These are phyloP conservation scores for Reinhardtius hippoglossoides DNA, from an alignment of 2,113 vertebrate species.

Conservation along the genomic window DNA sequence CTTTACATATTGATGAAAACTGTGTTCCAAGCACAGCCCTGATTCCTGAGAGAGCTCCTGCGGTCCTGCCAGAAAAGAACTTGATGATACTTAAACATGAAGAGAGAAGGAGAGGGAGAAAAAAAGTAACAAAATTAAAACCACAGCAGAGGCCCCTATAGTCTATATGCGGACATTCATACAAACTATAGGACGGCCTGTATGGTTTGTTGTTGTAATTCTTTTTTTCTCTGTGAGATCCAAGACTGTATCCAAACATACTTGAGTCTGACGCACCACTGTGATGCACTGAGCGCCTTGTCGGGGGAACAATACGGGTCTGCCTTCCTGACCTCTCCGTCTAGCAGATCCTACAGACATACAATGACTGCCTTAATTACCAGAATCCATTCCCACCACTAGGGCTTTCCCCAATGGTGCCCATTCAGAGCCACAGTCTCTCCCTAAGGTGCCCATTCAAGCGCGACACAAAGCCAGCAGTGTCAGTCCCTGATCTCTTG, in stretches of 20 bases:
- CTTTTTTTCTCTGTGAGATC: slow-evolving; percentile 43
- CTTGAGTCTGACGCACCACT: slow-evolving; percentile 58
- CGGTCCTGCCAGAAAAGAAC: slow-evolving; percentile 29
- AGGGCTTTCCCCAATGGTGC: slow-evolving; percentile 79
- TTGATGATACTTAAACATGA: slow-evolving; percentile 29
- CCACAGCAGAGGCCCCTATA: slow-evolving; percentile 46
- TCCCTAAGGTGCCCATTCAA: slow-evolving; percentile 80
- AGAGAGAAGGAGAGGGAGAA: background rate
- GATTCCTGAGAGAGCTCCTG: slow-evolving; percentile 18
- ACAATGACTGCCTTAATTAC: slow-evolving; percentile 85
- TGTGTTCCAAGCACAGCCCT: slow-evolving; percentile 36
- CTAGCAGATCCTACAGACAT: slow-evolving; percentile 77
- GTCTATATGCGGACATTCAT: slow-evolving; percentile 52
- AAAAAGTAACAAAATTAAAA: slow-evolving; percentile 41
- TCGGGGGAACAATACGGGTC: slow-evolving; percentile 75
- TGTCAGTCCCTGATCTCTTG: slow-evolving; percentile 77
- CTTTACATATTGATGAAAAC: slow-evolving; percentile 24
- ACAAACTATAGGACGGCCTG: slow-evolving; percentile 43
- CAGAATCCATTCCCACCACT: slow-evolving; percentile 79
- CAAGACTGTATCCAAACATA: slow-evolving; percentile 63
- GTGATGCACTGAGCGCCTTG: slow-evolving; percentile 73
- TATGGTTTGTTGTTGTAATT: slow-evolving; percentile 61
- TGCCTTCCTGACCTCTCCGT: slow-evolving; percentile 84
- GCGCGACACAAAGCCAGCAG: slow-evolving; percentile 74
- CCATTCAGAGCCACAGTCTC: slow-evolving; percentile 76